Conservation (phyloP, 2,113 vertebrate genomes). For the Cephalopterus ornatus region DNA sequence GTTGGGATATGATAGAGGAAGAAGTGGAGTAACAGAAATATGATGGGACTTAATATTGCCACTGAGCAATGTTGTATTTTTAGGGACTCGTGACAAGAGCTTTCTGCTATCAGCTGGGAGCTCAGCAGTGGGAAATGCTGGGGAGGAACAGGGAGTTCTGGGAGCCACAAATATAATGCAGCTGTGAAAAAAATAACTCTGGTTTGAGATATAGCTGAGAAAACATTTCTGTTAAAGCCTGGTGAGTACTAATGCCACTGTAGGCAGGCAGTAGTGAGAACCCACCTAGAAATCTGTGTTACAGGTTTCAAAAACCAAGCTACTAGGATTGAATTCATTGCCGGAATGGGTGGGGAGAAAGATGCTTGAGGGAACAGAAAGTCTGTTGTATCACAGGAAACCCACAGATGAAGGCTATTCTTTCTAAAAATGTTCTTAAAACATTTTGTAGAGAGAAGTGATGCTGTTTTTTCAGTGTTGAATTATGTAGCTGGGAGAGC, state of each 20-base stretch:
- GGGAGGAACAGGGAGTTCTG: conserved; percentile 13
- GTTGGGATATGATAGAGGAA: neutral
- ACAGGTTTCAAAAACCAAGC: neutral
- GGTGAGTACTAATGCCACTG: neutral
- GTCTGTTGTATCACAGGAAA: neutral
- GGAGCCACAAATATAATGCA: neutral
- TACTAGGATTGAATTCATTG: neutral
- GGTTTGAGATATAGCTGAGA: neutral
- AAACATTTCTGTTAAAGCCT: neutral
- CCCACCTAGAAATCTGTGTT: neutral
- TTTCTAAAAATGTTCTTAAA: neutral
- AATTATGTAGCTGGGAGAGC: neutral
- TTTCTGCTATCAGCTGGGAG: conserved; percentile 49
- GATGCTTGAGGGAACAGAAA: neutral
- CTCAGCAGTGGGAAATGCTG: neutral
- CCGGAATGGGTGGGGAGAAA: neutral
- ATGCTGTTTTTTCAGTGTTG: neutral
- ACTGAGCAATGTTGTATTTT: conserved; percentile 40
- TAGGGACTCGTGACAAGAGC: conserved; percentile 32
- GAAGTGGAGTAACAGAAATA: neutral
- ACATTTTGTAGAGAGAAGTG: neutral
- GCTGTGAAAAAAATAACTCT: neutral
- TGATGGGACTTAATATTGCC: neutral
- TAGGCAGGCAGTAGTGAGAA: neutral
- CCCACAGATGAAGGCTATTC: neutral